Conservation (phyloP, 2,113 vertebrate species). For the Otolemur garnettii region DNA sequence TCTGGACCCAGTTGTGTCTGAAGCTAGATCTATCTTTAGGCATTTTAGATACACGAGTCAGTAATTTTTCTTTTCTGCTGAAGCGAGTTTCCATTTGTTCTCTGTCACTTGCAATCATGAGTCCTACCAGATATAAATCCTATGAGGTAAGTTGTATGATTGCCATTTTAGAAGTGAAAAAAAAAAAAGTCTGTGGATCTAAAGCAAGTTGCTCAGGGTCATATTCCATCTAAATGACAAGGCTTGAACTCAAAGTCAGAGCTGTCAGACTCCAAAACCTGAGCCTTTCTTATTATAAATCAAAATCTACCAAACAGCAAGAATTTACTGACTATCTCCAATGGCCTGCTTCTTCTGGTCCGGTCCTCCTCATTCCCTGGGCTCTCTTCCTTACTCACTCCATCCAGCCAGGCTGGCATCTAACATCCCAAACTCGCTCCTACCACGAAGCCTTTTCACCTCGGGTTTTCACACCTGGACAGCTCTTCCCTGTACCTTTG, state of each 20-base stretch:
- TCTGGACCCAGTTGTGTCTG: neutral
- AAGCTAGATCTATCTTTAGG: neutral
- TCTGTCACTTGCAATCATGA: conserved; percentile 52
- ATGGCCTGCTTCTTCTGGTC: neutral
- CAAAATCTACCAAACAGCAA: neutral
- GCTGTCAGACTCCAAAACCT: neutral
- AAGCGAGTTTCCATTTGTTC: conserved; percentile 55
- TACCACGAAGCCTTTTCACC: neutral
- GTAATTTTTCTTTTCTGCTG: neutral
- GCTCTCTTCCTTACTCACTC: neutral
- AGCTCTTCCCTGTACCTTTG: neutral
- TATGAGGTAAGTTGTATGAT: neutral
- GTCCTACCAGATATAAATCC: neutral
- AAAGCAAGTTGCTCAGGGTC: conserved; percentile 48
- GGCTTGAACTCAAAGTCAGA: conserved; percentile 50
- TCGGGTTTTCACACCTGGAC: neutral
- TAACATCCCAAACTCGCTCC: neutral
- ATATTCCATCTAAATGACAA: conserved; percentile 46
- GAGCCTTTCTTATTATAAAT: conserved; percentile 4
- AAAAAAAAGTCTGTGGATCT: neutral
- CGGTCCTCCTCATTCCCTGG: neutral
- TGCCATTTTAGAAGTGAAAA: conserved; percentile 14
- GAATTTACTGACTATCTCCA: neutral
- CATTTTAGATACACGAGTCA: neutral
- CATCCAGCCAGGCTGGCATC: neutral